phyloP scores from a whole-genome alignment of 2,888 invertebrate genomes.

The Andricus curvator region DNA sequence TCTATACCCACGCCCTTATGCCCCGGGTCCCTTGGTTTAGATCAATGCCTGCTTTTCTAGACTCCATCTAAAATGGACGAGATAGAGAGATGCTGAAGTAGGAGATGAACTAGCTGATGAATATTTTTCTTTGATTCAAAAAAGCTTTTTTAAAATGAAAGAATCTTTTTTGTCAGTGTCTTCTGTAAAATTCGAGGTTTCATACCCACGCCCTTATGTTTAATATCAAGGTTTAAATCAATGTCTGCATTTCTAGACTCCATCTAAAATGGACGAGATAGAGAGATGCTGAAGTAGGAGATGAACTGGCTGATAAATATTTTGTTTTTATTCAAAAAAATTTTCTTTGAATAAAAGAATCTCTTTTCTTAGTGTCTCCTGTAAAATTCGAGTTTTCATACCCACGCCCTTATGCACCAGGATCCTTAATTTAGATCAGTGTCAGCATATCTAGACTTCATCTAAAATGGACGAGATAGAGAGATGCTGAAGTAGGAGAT shows the following conservation, averaged over 20 bases:
- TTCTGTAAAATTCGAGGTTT: too few relatives aligned
- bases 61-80: slow-evolving; percentile 7
- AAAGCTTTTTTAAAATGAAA: too few relatives aligned
- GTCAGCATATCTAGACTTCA: neutral
- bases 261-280: slow-evolving; percentile 22
- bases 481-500: slow-evolving; percentile 17
- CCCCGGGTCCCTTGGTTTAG: neutral
- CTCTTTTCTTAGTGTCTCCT: too few relatives aligned
- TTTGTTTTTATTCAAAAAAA: too few relatives aligned
- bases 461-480: slow-evolving; percentile 24
- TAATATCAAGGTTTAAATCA: neutral
- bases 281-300: slow-evolving; percentile 20
- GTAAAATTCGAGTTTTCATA: too few relatives aligned
- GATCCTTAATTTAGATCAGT: neutral
- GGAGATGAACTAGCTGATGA: slow-evolving; percentile 32
- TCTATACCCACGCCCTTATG: too few relatives aligned
- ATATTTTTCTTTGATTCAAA: too few relatives aligned
- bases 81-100: slow-evolving; percentile 19
- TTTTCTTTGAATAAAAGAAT: too few relatives aligned
- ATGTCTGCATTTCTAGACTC: neutral
- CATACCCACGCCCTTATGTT: too few relatives aligned
- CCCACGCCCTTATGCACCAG: too few relatives aligned
- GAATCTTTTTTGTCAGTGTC: too few relatives aligned
- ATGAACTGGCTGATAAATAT: slow-evolving; percentile 23
- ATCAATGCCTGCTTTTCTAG: neutral